A percentile compares a stretch with the other conserved stretches of the same genome.
Evolutionary conservation across 2,888 invertebrate species (phyloP).

Genomic region (Amblyjoppa proteus): DNA sequence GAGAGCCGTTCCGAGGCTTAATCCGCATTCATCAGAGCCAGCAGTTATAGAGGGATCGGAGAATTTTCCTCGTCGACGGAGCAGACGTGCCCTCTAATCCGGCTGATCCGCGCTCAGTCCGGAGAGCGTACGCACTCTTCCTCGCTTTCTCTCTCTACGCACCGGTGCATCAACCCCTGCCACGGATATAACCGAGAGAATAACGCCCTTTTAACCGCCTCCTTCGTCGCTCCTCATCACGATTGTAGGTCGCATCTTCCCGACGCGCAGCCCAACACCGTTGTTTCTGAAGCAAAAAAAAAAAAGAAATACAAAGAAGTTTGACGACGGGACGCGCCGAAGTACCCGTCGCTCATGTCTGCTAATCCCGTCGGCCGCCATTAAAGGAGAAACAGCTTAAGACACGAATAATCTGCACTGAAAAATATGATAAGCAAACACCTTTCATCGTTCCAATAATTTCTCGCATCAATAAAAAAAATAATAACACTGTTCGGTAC

Average conservation of each 20-base stretch:
- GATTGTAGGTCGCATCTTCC: slow-evolving; percentile 70
- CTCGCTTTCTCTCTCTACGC: slow-evolving; percentile 43
- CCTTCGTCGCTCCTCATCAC: slow-evolving; percentile 61
- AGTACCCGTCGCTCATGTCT: background rate
- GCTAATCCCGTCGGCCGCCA: background rate
- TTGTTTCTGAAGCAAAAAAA: slow-evolving; percentile 6
- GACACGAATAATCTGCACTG: background rate
- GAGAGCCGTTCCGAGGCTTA: slow-evolving; percentile 71
- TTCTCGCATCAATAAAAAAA: background rate
- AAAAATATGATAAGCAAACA: background rate
- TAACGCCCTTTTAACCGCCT: slow-evolving; percentile 37
- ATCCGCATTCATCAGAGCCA: slow-evolving; percentile 81
- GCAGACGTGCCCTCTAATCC: slow-evolving; percentile 76
- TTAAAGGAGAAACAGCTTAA: slow-evolving; percentile 3
- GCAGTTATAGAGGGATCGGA: slow-evolving; percentile 77
- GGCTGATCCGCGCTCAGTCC: slow-evolving; percentile 82
- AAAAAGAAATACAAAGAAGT: slow-evolving; percentile 57
- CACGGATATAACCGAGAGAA: slow-evolving; percentile 39
- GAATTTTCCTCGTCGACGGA: slow-evolving; percentile 53
- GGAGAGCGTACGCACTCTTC: slow-evolving; percentile 65
- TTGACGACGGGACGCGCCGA: slow-evolving; percentile 69
- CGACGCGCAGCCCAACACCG: slow-evolving; percentile 73
- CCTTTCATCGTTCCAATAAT: background rate
- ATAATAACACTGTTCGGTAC: background rate
- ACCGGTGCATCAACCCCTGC: slow-evolving; percentile 40